These are phyloP conservation scores for Drosophila sechellia DNA, from an alignment of 1,140 invertebrate genomes.

Conservation along the genomic window DNA sequence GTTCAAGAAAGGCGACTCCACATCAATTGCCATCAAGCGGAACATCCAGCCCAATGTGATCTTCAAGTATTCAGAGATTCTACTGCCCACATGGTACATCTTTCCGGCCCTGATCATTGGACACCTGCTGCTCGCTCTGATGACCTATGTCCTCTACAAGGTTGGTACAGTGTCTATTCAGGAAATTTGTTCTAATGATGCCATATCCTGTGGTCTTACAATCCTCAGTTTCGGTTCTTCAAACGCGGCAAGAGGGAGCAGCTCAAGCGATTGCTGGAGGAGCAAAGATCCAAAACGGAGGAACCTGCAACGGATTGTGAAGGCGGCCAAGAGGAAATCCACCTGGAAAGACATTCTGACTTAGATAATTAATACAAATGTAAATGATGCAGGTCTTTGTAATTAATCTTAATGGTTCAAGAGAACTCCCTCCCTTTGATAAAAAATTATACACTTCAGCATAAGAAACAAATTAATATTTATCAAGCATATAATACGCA, in stretches of 20 bases:
- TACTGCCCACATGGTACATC: constrained; percentile 53
- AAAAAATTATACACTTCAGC: too few species aligned
- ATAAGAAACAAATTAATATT: too few species aligned
- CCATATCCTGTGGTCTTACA: too few species aligned
- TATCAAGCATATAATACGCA: too few species aligned
- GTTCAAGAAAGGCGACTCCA: constrained; percentile 16
- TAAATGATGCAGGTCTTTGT: background rate
- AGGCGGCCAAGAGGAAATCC: background rate
- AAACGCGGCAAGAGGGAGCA: background rate
- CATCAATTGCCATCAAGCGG: constrained; percentile 38
- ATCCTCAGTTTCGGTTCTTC: background rate
- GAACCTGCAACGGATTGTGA: background rate
- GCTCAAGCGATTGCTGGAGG: background rate
- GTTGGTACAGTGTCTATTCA: background rate
- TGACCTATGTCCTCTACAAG: background rate
- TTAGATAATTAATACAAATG: background rate
- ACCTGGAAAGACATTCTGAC: background rate
- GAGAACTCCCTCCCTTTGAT: too few species aligned
- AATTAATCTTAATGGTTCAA: too few species aligned
- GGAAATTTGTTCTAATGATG: background rate
- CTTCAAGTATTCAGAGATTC: constrained; percentile 57
- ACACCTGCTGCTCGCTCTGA: background rate
- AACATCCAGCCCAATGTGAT: constrained; percentile 74
- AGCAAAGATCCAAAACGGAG: background rate
- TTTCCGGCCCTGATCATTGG: background rate